Evolutionary conservation across 2,797 vertebrate species (phyloP).

Genomic region (Pteropus rufus): DNA sequence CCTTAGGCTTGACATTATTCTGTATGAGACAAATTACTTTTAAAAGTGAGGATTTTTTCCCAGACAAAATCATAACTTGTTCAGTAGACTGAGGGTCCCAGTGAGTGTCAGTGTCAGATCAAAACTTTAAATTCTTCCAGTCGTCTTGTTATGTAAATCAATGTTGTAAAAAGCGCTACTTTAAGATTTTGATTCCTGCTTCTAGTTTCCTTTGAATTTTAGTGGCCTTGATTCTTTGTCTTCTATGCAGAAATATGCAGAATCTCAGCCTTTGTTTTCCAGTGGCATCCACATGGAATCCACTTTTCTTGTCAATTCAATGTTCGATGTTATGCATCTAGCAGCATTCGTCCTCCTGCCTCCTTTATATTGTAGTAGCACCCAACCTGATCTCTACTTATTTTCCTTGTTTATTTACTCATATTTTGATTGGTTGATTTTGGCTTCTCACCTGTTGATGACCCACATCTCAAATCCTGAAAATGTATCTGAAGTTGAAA

Average conservation of each 20-base stretch:
- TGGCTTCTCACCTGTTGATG: background rate
- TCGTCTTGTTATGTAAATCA: background rate
- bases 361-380: background rate
- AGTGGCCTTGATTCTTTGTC: background rate
- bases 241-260: background rate
- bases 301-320: background rate
- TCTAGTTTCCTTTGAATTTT: background rate
- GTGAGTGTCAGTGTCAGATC: background rate
- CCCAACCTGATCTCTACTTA: background rate
- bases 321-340: background rate
- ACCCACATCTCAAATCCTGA: background rate
- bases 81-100: background rate
- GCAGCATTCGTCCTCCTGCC: background rate
- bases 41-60: background rate
- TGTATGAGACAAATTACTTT: background rate
- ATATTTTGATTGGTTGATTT: background rate
- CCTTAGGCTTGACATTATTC: constrained; percentile 24
- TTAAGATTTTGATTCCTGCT: background rate
- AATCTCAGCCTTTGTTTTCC: background rate
- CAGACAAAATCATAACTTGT: background rate
- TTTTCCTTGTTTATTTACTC: background rate
- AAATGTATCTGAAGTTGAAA: background rate
- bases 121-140: background rate
- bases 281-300: background rate
- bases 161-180: background rate